Evolutionary conservation across 2,888 invertebrate species (phyloP).

Genomic region (Teleiodes luculella): DNA sequence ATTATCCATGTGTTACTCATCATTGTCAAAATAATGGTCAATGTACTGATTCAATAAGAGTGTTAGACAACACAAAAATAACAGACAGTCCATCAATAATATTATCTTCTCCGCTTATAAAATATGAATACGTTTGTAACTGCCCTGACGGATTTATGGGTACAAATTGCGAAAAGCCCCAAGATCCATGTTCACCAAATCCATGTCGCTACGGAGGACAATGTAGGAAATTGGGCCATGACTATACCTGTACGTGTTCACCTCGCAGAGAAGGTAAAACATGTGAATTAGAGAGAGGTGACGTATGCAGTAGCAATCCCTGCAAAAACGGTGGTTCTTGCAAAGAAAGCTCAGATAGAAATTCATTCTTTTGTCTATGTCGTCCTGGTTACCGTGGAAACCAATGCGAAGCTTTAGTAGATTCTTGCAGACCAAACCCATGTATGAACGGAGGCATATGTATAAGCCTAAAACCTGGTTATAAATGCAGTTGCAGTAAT

Average conservation of each 20-base stretch:
- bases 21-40: conserved; percentile 88
- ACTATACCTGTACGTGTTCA: conserved; percentile 91
- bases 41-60: conserved; percentile 85
- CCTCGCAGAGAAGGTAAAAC: conserved; percentile 87
- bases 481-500: conserved; percentile 90
- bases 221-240: conserved; percentile 90
- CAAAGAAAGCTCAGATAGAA: conserved; percentile 90
- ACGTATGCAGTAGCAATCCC: conserved; percentile 90
- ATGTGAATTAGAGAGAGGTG: conserved; percentile 90
- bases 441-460: conserved; percentile 94
- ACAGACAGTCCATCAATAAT: conserved; percentile 89
- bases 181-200: conserved; percentile 94
- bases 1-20: conserved; percentile 85
- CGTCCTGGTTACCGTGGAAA: conserved; percentile 94
- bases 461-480: conserved; percentile 91
- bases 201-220: conserved; percentile 92
- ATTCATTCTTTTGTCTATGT: conserved; percentile 94
- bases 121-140: conserved; percentile 87
- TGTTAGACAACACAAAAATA: conserved; percentile 84
- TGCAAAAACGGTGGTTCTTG: conserved; percentile 96
- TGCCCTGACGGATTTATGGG: conserved; percentile 93
- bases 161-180: conserved; percentile 87
- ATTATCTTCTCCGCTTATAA: conserved; percentile 88
- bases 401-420: conserved; percentile 91
- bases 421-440: conserved; percentile 95